These are phyloP conservation scores for Spinus pinus DNA, from an alignment of 2,797 vertebrate genomes.

Conservation along the genomic window DNA sequence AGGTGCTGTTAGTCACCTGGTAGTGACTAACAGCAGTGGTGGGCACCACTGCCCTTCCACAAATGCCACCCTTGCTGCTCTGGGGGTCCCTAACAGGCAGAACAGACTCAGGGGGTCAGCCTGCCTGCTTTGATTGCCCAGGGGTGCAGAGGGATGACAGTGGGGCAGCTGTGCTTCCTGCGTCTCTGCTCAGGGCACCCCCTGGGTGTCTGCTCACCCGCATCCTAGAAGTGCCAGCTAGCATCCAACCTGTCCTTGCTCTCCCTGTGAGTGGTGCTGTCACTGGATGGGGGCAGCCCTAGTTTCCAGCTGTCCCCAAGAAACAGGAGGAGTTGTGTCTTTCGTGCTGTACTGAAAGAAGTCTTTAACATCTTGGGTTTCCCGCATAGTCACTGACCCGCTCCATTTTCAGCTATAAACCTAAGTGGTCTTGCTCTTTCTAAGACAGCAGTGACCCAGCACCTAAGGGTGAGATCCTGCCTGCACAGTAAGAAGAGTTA, in stretches of 20 bases:
- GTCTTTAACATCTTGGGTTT: neutral
- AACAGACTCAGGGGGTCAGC: rapidly evolving
- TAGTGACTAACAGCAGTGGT: neutral
- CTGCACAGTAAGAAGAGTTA: neutral
- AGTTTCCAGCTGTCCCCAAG: neutral
- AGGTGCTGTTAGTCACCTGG: neutral
- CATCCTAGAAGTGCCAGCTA: neutral
- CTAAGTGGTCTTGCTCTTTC: neutral
- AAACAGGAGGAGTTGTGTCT: neutral
- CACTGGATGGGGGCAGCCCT: neutral
- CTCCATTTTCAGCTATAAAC: neutral
- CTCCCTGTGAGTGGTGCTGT: neutral
- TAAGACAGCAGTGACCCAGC: neutral
- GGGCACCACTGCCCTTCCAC: neutral
- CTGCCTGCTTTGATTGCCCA: neutral
- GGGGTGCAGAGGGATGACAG: rapidly evolving
- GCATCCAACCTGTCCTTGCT: rapidly evolving
- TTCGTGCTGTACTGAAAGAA: neutral
- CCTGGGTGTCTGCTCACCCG: rapidly evolving
- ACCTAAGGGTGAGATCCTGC: neutral
- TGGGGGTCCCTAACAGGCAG: neutral
- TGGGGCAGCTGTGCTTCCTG: neutral
- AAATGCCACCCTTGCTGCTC: neutral
- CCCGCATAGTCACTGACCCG: neutral
- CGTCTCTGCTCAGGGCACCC: neutral